Conservation (phyloP, 2,888 invertebrate genomes). For the Apamea anceps region DNA sequence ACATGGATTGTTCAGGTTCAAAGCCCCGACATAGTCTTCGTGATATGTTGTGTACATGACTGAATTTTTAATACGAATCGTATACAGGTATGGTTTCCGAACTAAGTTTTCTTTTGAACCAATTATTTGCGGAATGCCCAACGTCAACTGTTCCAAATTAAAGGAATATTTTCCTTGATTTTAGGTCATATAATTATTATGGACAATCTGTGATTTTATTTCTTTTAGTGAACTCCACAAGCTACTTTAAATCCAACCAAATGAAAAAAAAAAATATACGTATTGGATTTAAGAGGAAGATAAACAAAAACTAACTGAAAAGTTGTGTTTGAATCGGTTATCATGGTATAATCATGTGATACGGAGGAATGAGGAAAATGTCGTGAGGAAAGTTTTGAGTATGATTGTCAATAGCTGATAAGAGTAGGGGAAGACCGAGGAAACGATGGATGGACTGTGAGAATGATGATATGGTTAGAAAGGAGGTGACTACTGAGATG, state of each 20-base stretch:
- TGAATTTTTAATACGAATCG: neutral
- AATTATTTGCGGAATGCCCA: neutral
- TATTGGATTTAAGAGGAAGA: neutral
- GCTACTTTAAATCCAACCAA: too few relatives aligned
- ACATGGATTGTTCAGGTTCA: constrained; percentile 17
- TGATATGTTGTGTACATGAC: constrained; percentile 1
- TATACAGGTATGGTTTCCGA: neutral
- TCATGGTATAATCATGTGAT: neutral
- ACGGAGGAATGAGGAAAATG: neutral
- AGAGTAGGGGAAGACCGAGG: neutral
- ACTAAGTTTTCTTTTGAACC: neutral
- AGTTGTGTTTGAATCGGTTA: neutral
- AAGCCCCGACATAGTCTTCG: neutral
- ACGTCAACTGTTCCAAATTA: neutral
- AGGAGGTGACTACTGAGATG: neutral
- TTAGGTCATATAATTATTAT: neutral
- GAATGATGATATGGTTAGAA: neutral
- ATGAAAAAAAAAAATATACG: neutral
- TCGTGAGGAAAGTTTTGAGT: neutral
- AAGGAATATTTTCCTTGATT: neutral
- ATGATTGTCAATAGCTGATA: neutral
- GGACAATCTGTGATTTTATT: neutral
- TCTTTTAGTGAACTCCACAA: neutral
- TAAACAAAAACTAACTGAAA: neutral
- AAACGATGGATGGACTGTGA: too few relatives aligned